These are phyloP conservation scores for Cyaniris semiargus DNA, from an alignment of 2,888 invertebrate species.

Conservation along the genomic window DNA sequence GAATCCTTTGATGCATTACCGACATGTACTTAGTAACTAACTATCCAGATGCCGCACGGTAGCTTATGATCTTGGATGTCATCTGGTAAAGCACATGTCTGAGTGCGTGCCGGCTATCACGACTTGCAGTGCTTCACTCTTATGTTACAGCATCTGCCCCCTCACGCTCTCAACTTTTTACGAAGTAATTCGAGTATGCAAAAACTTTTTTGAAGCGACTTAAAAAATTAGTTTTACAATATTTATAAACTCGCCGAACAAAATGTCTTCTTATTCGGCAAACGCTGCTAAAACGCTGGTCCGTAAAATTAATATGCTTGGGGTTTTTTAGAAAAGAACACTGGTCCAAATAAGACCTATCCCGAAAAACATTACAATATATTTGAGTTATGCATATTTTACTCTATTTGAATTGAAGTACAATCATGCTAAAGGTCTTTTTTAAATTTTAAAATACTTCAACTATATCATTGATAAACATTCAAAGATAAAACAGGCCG, in stretches of 20 bases:
- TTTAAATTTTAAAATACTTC: too few species aligned
- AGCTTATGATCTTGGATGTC: conserved; percentile 51
- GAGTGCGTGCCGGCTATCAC: conserved; percentile 39
- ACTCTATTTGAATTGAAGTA: too few species aligned
- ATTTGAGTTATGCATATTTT: too few species aligned
- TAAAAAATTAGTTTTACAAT: neutral
- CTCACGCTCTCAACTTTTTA: neutral
- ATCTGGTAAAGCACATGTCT: conserved; percentile 59
- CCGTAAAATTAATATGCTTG: too few species aligned
- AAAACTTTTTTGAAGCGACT: neutral
- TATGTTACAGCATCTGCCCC: conserved; percentile 20
- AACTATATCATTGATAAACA: neutral
- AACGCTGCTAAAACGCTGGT: too few species aligned
- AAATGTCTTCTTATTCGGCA: too few species aligned
- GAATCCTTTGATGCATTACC: neutral
- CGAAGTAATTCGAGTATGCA: conserved; percentile 7
- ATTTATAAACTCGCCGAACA: neutral
- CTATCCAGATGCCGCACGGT: conserved; percentile 56
- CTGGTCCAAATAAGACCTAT: too few species aligned
- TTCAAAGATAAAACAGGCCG: neutral
- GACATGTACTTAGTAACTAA: conserved; percentile 40
- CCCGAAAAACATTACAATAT: too few species aligned
- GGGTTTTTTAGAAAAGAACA: too few species aligned
- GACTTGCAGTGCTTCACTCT: conserved; percentile 25
- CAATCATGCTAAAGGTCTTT: too few species aligned